These are phyloP conservation scores for Sarotherodon lohbergeri DNA, from an alignment of 2,113 vertebrate species.

Conservation along the genomic window DNA sequence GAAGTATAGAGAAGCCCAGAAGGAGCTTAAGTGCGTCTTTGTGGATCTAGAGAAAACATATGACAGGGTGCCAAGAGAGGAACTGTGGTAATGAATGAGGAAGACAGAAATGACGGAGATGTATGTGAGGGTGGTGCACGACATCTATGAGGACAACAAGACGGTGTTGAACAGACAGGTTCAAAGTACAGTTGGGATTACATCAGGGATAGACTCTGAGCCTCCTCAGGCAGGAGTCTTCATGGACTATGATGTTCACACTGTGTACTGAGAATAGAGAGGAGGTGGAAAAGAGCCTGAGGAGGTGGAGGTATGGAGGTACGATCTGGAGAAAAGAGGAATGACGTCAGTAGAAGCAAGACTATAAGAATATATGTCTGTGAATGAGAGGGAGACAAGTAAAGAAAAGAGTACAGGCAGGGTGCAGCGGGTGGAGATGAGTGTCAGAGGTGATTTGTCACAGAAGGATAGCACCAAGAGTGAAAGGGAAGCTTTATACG, in stretches of 20 bases:
- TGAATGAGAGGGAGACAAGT: neutral
- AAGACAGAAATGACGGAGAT: neutral
- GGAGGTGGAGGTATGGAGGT: neutral
- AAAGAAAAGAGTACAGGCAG: neutral
- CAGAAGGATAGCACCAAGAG: neutral
- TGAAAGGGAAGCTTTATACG: neutral
- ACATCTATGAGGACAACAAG: neutral
- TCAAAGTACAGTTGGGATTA: neutral
- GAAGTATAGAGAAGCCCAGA: neutral
- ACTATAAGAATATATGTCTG: neutral
- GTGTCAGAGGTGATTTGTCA: neutral
- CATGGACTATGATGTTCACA: neutral
- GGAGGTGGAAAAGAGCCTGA: neutral
- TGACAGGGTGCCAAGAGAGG: neutral
- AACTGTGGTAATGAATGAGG: neutral
- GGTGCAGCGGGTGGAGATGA: neutral
- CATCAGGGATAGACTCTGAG: neutral
- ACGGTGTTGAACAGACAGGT: neutral
- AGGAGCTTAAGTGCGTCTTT: neutral
- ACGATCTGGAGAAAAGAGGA: neutral
- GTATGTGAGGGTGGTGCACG: neutral
- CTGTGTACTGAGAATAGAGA: neutral
- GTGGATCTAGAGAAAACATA: neutral
- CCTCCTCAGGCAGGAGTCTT: neutral
- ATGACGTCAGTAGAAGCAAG: neutral